Evolutionary conservation across 1,140 invertebrate species (phyloP), one percentile per base, ranked within the genome.

Genomic region (Mercenaria mercenaria): DNA sequence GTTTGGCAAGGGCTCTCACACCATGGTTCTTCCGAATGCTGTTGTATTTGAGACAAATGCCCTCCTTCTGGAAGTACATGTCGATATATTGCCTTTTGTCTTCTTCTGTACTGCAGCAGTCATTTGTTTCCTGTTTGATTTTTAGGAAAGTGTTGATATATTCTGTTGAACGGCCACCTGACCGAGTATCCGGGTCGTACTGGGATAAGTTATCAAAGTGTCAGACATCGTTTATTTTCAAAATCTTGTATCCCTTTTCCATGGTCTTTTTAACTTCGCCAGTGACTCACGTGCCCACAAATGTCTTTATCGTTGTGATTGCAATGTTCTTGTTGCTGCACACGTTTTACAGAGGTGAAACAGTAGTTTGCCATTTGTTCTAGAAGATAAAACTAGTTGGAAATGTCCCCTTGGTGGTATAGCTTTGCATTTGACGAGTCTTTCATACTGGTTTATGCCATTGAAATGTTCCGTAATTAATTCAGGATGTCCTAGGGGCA

Each of bases 11-110:
- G 26, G 69, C 50, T 41, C 93, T 20, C 23, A 90, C 20, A 26
- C 95, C 95, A 0, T 93, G 90, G 88, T 96, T 96, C 72, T 93
- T 90, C 39, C 56, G 77, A 52, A 96, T 95, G 52, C 94, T 93
- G 26, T 91, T 61, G 6, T 29, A 56, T 37, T 96, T 93, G 26
- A 96, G 82, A 23, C 74, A 37, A 59, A 96, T 88, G 23, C 94
- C 94, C 92, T 96, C 94, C 11, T 90, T 80, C 37, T n/a, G 13
- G 6, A 67, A 10, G 74, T 90, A 84, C 20, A 74, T 20, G 23
- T 34, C 32, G 10, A 96, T 92, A 82, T 96, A 96, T 93, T 81
- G 39, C 11, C 29, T 11, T 32, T 72, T 72, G 43, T 90, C 72
- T 15, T 1, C 23, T 18, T 91, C 91, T 10, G 91, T 92, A 20